Evolutionary conservation across 2,113 vertebrate genomes (phyloP), one percentile per base, ranked within the genome.

Genomic region (Polypterus senegalus): DNA sequence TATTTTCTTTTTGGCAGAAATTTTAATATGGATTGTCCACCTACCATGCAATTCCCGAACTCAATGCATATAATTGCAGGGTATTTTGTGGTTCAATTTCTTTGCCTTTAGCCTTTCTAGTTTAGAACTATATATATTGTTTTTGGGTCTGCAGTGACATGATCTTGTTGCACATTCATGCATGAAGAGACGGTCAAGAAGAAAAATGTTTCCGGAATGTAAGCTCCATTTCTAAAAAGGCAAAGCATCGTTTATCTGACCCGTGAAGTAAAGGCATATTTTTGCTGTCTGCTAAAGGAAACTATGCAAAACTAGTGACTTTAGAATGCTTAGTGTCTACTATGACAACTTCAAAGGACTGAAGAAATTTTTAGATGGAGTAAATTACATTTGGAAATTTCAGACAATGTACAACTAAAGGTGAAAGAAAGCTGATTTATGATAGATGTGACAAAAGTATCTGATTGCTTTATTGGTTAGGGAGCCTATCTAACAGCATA

Each of bases 361-460:
- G 70, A 70, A 69, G 69, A 76, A 78, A 63, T 63, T 57, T 27
- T 57, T 57, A 58, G 62, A 63, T 63, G 48, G 47, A 63, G 56
- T 74, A 69, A 69, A 70, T 76, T 73, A 75, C 73, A 72, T 27
- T 27, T 27, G 27, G 72, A 73, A 69, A 69, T 68, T 47, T 61
- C 58, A 49, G 67, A 54, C 73, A 46, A 59, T 67, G 68, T 71
- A 71, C 63, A 56, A 61, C 59, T 9, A 27, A 69, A 70, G 76
- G 73, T 79, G 65, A 55, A 47, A 63, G 66, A 78, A 73, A 77
- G 75, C 71, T 71, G 74, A 68, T 71, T 79, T 79, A 73, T 70
- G 69, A 59, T 76, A 70, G 77, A 27, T 27, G 27, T 27, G 27
- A 27, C 27, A 27, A 27, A 27, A 27, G 27, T 27, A 2, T 27